A percentile compares a stretch with the other conserved stretches of the same genome.
phyloP scores from a whole-genome alignment of 2,888 invertebrate species.

The Unio delphinus region DNA sequence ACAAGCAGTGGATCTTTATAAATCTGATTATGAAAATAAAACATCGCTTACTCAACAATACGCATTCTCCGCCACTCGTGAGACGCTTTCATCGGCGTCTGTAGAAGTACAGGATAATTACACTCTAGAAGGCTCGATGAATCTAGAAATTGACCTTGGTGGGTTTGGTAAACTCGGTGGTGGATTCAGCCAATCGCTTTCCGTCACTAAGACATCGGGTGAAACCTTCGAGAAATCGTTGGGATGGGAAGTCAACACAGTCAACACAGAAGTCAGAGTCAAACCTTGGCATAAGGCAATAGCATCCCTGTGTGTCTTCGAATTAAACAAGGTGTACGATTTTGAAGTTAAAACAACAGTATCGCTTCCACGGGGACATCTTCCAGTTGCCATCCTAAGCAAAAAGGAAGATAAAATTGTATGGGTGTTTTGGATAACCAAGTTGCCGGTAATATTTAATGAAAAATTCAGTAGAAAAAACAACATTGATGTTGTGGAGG shows the following conservation, averaged over 20 bases:
- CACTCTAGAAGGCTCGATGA: slow-evolving; percentile 36
- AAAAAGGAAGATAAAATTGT: slow-evolving; percentile 26
- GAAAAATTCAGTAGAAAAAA: slow-evolving; percentile 9
- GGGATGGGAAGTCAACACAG: too few species aligned
- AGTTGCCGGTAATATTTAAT: slow-evolving; percentile 26
- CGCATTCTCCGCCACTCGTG: slow-evolving; percentile 31
- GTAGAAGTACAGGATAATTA: slow-evolving; percentile 44
- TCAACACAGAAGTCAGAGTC: too few species aligned
- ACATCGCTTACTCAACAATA: slow-evolving; percentile 29
- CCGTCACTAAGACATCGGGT: too few species aligned
- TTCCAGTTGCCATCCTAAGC: slow-evolving; percentile 34
- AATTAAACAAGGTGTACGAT: slow-evolving; percentile 21
- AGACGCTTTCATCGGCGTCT: slow-evolving; percentile 30
- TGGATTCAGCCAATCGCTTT: slow-evolving; percentile 17
- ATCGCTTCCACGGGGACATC: slow-evolving; percentile 24
- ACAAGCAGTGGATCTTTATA: slow-evolving; percentile 32
- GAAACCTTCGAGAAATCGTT: too few species aligned
- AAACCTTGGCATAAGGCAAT: slow-evolving; percentile 2
- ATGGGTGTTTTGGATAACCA: slow-evolving; percentile 22
- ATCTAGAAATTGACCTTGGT: slow-evolving; percentile 36
- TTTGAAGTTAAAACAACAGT: slow-evolving; percentile 41
- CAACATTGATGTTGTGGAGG: not conserved
- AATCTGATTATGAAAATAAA: slow-evolving; percentile 40
- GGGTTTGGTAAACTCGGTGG: slow-evolving; percentile 35
- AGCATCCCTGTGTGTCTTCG: slow-evolving; percentile 32